Evolutionary conservation across 2,888 invertebrate genomes (phyloP), one percentile per base, ranked within the genome.

Genomic region (Leucozona laternaria): DNA sequence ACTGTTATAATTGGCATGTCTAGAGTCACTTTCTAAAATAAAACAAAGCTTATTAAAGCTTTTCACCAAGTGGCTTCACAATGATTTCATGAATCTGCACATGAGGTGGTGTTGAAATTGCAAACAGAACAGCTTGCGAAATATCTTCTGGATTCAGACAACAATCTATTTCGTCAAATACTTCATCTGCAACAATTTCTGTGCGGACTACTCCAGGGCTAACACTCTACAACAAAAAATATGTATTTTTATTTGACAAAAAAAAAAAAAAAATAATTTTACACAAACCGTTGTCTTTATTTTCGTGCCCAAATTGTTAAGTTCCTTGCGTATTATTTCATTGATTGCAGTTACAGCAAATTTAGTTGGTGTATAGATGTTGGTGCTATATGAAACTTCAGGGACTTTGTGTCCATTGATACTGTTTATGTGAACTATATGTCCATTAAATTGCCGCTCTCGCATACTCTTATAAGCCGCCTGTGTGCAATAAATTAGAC

Each of bases 391-490:
- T 88, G 1, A 1, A 2, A 34, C 71, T 4, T 64, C 10, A 1
- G 50, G 50, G 1, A 91, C 88, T 28, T 86, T 88, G 79, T 93
- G 92, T 2, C 92, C 92, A 22, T 89, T 57, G 13, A 90, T 89
- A 79, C 91, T 91, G 37, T 91, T 91, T 22, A 91, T 91, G 50
- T 89, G 91, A 34, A 91, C 88, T 77, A 92, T 83, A 43, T 91
- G 92, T 0, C 91, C 91, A 0, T 89, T 82, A 58, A 89, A 78
- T 92, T 89, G 91, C 10, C 90, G 90, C 17, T 90, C 90, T 40
- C 91, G 92, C 94, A 94, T 94, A 11, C 93, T 93, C 0, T 90
- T 89, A 4, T 93, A 89, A 0, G 94, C 94, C 79, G 93, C 92
- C 0, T 93, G 92, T 0, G 93, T 91, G 88, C 94, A 94, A 79